Evolutionary conservation across 2,888 invertebrate species (phyloP), one percentile per base, ranked within the genome.

Genomic region (Apodemia zela): DNA sequence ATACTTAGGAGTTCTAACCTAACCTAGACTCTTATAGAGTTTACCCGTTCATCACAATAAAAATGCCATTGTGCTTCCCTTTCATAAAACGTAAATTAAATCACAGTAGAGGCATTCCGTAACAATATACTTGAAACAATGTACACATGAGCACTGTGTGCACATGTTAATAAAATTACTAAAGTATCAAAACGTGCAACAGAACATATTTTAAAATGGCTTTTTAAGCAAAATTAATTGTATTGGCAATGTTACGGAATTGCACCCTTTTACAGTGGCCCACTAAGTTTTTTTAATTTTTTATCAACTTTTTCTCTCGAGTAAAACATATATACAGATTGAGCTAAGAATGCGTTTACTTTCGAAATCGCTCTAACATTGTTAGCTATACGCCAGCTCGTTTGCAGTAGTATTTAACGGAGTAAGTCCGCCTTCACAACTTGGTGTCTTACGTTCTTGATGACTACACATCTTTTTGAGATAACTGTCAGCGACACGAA

Each of bases 31-130:
- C 66, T 66, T 51, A 58, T 15, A 67, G 69, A 67, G 66, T 71
- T n/a, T 77, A 81, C 79, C 78, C 77, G 78, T 82, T 78, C 78
- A 78, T 81, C 78, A 79, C 81, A 82, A 51, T 29, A 61, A 49
- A 57, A 54, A 66, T 63, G 18, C 58, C 47, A 33, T 64, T 66
- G 64, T 62, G 65, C 67, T 66, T 63, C 54, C 18, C 51, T 8
- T 21, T 51, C n/a, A 3, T 38, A 21, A n/a, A 51, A 51, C 15
- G 21, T 51, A 17, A 51, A 21, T 21, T 51, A 51, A 51, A 51
- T 51, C 51, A 51, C 51, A 51, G 51, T 51, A 51, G 51, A 10
- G 51, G 51, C 33, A 51, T 51, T 51, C 51, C 18, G 51, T 18
- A 51, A 51, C 21, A 11, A 21, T 18, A 21, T 18, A 18, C 51